Evolutionary conservation across 2,113 vertebrate species (phyloP), one percentile per base, ranked within the genome.

Genomic region (Apaloderma vittatum): DNA sequence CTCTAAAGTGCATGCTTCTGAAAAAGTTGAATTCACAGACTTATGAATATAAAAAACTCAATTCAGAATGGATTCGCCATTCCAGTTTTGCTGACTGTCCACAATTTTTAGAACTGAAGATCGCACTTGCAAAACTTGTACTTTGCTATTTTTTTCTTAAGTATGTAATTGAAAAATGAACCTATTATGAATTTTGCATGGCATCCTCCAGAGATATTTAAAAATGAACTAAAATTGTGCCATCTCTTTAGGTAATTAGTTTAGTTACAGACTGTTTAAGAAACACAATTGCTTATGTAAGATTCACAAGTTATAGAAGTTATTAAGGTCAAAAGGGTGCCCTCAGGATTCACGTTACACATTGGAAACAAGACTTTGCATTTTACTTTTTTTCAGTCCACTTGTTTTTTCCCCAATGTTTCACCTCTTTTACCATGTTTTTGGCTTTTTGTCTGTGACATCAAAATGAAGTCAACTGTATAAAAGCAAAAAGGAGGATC

Each of bases 131-230:
- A 94, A 90, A 97, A 68, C 34, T 61, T 86, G 66, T 8, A 46
- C 48, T 92, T 89, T 9, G 30, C 18, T 76, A 46, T 74, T 90
- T 94, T 93, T 93, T 91, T 71, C 63, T 86, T 89, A 40, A 68
- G 27, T 78, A 72, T 61, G 40, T 81, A 72, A 73, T 46, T 46
- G 24, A 79, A 65, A 65, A 85, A 81, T 79, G 51, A 87, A 78
- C 13, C 24, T 62, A 19, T 70, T 86, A 62, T 48, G 59, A 84
- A 86, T 84, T 84, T 90, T 91, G 30, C 48, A 51, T 77, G 58
- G 30, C 46, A 85, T 96, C 55, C 94, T 93, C 91, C 40, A 76
- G 88, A 94, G 75, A 75, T 46, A 49, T 76, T 91, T 84, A 49
- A 85, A 97, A 94, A 65, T 62, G 5, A 65, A 59, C 58, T 73